Evolutionary conservation across 2,888 invertebrate species (phyloP), one percentile per base, ranked within the genome.

Genomic region (Meganola albula): DNA sequence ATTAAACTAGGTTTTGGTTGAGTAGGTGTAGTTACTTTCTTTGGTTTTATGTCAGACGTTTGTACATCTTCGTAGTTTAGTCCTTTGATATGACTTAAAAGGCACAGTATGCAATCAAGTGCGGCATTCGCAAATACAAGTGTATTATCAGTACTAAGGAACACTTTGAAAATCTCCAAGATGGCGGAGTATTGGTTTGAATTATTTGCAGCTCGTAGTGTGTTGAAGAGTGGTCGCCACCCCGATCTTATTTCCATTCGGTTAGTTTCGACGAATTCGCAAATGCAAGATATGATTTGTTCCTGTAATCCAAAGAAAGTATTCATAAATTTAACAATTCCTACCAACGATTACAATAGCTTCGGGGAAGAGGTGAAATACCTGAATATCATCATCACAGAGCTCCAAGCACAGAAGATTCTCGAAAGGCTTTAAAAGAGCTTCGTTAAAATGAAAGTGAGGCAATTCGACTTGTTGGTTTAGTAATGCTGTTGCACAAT

Each of bases 371-470:
- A 10, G n/a, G n/a, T n/a, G n/a, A 10, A 11, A 13, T 69, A 92
- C 94, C 87, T 97, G 96, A 22, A 97, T 95, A 73, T 98, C 98
- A 37, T 92, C 90, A 72, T 97, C 97, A 69, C 97, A 97, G 6
- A 96, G 87, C 66, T 98, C 98, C 59, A 97, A 88, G 67, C 97
- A 97, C 0, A 98, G 85, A 22, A 98, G 89, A 66, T 97, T 97
- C 76, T 98, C 97, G 67, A 97, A 97, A 0, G 98, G 97, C 63
- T 98, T 97, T 51, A 98, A 91, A 5, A 98, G 85, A 0, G 96
- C 95, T 72, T 98, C 98, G 68, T 98, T 97, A 71, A 98, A 96
- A 69, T 98, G 97, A 75, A 97, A 98, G 75, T 97, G 95, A 0
- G 96, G 93, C 42, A 96, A 74, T 67, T 98, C 98, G 0, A 92